Evolutionary conservation across 2,888 invertebrate genomes (phyloP), one percentile per base, ranked within the genome.

Genomic region (Rhaphigaster nebulosa): DNA sequence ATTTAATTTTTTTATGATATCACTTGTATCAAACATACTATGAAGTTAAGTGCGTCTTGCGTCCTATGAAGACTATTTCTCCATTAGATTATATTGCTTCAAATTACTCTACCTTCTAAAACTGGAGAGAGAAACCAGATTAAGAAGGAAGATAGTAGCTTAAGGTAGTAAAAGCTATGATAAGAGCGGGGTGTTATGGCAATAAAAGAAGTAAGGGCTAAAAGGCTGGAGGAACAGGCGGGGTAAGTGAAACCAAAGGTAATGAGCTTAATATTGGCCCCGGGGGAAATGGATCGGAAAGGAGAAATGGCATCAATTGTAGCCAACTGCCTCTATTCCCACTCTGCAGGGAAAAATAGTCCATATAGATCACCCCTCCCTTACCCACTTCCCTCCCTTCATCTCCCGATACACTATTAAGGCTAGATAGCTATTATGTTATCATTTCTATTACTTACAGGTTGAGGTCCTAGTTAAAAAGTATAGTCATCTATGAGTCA

Each of bases 221-320:
- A 84, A 84, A 84, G 41, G 70, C 15, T 20, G 38, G 23, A 76
- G 84, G 84, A 84, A 84, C 84, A 45, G 84, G 4, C 8, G 84
- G 45, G 15, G 84, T 84, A 84, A 84, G 84, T 84, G 84, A 84
- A 84, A 84, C 84, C 84, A 84, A 84, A 84, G 45, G 84, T 84
- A 84, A 84, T 84, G 84, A 84, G 84, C 45, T 84, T 84, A 84
- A 84, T 84, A 88, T 88, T 56, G 88, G 87, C 13, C 87, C 8
- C 65, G 41, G 38, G 41, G 88, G 88, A 50, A 88, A 60, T 88
- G 88, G 65, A 88, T 54, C 88, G 60, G 88, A 41, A 60, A 60
- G 41, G 88, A 60, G 88, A 41, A 87, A 52, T 87, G 87, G 87
- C n/a, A 87, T 87, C 56, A 56, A 84, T 84, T 84, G 84, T 84